A percentile compares a stretch with the other conserved stretches of the same genome.
Evolutionary conservation across 2,113 vertebrate genomes (phyloP).

Genomic region (Chroicocephalus ridibundus): DNA sequence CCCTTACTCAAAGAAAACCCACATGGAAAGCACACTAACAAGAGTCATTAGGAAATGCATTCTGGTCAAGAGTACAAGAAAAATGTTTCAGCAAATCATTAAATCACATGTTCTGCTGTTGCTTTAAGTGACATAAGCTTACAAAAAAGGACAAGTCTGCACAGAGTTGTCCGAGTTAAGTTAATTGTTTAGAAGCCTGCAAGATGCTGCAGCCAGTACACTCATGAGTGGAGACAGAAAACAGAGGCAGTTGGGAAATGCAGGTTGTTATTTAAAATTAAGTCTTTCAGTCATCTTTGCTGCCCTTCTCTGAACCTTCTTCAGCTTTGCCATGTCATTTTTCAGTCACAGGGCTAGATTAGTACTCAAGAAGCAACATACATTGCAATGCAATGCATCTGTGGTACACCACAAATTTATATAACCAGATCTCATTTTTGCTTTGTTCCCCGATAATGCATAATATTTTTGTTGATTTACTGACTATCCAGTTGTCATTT

Average conservation of each 20-base stretch:
- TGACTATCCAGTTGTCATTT: background rate
- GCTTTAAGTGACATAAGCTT: background rate
- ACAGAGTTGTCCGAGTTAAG: background rate
- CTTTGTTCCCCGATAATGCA: background rate
- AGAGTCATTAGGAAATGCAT: background rate
- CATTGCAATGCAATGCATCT: background rate
- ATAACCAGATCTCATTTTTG: background rate
- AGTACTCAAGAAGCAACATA: background rate
- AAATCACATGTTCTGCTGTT: background rate
- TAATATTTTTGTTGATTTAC: background rate
- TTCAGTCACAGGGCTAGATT: background rate
- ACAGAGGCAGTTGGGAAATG: background rate
- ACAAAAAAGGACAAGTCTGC: background rate
- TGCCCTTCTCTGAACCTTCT: background rate
- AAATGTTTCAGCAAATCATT: background rate
- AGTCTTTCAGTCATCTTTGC: background rate
- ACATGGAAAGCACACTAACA: background rate
- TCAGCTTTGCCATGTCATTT: background rate
- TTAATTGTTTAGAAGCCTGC: background rate
- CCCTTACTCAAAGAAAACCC: background rate
- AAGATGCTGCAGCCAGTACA: background rate
- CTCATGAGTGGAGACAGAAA: background rate
- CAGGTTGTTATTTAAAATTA: background rate
- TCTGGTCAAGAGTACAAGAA: background rate
- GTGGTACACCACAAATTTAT: background rate